Conservation (phyloP, 2,888 invertebrate species). For the Eudemis profundana region DNA sequence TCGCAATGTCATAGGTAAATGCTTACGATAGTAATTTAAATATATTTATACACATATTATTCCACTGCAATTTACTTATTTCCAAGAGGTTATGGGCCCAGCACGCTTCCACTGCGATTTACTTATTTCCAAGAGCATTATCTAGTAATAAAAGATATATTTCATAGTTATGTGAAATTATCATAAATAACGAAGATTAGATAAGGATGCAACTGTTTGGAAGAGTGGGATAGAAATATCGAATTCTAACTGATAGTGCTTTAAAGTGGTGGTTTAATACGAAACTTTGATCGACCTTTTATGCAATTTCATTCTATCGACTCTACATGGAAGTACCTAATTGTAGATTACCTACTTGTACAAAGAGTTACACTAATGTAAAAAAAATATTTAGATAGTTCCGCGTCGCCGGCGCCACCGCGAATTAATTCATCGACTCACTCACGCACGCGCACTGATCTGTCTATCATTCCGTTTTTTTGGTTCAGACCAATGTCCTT, state of each 20-base stretch:
- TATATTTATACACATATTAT: too few relatives aligned
- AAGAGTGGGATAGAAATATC: neutral
- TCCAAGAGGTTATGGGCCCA: too few relatives aligned
- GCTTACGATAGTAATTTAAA: too few relatives aligned
- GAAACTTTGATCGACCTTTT: too few relatives aligned
- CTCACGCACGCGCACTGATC: slow-evolving; percentile 50
- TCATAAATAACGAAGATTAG: neutral
- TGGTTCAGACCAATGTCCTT: neutral
- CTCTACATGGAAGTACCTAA: neutral
- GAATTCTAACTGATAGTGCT: neutral
- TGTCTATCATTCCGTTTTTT: slow-evolving; percentile 43
- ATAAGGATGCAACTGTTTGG: neutral
- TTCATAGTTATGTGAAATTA: too few relatives aligned
- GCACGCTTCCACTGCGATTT: too few relatives aligned
- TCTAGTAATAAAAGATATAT: too few relatives aligned
- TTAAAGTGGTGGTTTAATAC: too few relatives aligned
- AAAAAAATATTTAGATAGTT: slow-evolving; percentile 47
- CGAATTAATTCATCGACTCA: slow-evolving; percentile 47
- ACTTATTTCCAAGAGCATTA: too few relatives aligned
- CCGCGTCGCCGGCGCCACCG: slow-evolving; percentile 53
- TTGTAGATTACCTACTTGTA: neutral
- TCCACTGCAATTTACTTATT: too few relatives aligned
- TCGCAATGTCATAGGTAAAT: too few relatives aligned
- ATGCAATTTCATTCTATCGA: neutral
- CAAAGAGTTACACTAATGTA: neutral